Percentiles rank a stretch among this genome's conserved stretches.
Conservation (phyloP, 2,888 invertebrate genomes). For the Diarsia dahlii region DNA sequence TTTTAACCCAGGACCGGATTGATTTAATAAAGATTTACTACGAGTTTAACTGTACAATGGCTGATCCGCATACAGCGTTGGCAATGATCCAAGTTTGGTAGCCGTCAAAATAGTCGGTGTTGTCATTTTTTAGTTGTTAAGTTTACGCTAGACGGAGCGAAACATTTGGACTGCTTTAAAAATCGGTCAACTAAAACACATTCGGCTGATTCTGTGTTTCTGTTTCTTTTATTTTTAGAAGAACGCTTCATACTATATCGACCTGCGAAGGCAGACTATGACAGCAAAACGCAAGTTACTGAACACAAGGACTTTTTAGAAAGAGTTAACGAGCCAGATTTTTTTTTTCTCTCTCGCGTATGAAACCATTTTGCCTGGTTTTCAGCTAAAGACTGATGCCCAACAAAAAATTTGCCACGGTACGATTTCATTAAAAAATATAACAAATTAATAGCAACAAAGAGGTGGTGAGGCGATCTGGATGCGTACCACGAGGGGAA, state of each 20-base stretch:
- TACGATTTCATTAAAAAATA: background rate
- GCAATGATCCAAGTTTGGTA: slow-evolving; percentile 54
- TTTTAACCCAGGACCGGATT: slow-evolving; percentile 42
- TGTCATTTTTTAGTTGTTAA: slow-evolving; percentile 57
- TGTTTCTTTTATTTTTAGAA: slow-evolving; percentile 20
- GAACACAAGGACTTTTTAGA: background rate
- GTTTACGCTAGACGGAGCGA: slow-evolving; percentile 60
- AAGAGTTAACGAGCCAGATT: background rate
- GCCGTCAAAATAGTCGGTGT: slow-evolving; percentile 60
- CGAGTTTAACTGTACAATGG: slow-evolving; percentile 37
- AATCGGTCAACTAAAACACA: slow-evolving; percentile 42
- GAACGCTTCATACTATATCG: background rate
- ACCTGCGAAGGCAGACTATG: background rate
- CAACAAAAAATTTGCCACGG: background rate
- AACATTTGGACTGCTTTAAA: slow-evolving; percentile 53
- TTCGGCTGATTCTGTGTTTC: slow-evolving; percentile 17
- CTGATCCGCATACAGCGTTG: slow-evolving; percentile 48
- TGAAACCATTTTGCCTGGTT: background rate
- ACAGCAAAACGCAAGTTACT: background rate
- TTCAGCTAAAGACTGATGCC: background rate
- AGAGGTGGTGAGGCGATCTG: too few species aligned
- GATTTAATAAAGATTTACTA: slow-evolving; percentile 54
- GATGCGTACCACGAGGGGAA: too few species aligned
- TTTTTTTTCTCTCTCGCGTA: background rate
- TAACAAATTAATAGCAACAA: too few species aligned